Percentiles rank a stretch among this genome's conserved stretches.
Conservation (phyloP, 2,888 invertebrate species). For the Mantis religiosa region DNA sequence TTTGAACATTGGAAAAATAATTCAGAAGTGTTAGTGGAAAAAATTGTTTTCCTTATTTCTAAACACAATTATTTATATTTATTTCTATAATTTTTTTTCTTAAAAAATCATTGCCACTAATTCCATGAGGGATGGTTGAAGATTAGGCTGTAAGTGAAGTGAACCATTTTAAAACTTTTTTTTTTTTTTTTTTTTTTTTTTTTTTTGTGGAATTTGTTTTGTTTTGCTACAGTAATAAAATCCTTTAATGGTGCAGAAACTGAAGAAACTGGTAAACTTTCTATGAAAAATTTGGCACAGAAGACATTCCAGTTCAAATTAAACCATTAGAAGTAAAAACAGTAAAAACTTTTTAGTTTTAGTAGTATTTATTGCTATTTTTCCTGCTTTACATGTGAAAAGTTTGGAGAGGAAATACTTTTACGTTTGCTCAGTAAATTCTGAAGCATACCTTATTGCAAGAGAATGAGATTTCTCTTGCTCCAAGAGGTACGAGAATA, state of each 20-base stretch:
- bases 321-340: background rate
- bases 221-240: background rate
- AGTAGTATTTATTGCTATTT: constrained; percentile 8
- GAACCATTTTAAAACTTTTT: background rate
- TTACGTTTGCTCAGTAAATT: constrained; percentile 2
- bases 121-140: constrained; percentile 2
- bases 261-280: background rate
- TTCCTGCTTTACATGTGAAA: background rate
- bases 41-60: background rate
- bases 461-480: background rate
- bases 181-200: no score
- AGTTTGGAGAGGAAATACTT: background rate
- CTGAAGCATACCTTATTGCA: background rate
- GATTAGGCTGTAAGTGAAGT: constrained; percentile 10
- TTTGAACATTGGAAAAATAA: background rate
- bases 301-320: constrained; percentile 5
- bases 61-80: background rate
- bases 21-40: background rate
- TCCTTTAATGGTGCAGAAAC: background rate
- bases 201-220: background rate
- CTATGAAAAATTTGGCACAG: background rate
- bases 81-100: background rate
- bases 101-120: constrained; percentile 1
- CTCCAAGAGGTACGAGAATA: background rate
- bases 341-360: constrained; percentile 4